These are phyloP conservation scores for Cygnus olor DNA, from an alignment of 2,797 vertebrate species.

Conservation along the genomic window DNA sequence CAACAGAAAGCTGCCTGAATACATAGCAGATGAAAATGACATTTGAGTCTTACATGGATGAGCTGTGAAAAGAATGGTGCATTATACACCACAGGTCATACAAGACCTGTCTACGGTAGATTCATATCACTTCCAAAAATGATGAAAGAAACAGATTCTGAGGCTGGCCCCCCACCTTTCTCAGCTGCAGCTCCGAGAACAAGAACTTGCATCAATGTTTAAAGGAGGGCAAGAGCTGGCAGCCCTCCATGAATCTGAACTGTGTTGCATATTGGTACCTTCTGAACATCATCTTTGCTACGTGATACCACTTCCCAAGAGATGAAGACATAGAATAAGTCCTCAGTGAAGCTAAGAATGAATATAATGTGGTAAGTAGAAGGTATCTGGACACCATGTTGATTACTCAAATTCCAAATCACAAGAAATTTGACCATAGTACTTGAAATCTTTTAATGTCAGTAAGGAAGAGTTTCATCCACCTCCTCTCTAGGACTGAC, in stretches of 20 bases:
- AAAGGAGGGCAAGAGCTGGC: accelerated
- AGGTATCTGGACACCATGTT: neutral
- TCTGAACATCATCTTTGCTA: neutral
- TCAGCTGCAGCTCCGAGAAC: neutral
- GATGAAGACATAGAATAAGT: neutral
- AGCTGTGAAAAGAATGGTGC: neutral
- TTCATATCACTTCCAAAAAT: neutral
- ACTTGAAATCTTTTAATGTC: neutral
- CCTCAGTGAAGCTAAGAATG: neutral
- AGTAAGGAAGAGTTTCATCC: neutral
- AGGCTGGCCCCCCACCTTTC: neutral
- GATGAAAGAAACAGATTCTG: neutral
- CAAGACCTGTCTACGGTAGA: neutral
- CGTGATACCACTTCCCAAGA: neutral
- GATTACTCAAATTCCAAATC: neutral
- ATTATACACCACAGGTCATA: neutral
- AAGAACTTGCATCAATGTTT: neutral
- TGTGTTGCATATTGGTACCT: accelerated
- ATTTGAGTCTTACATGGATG: neutral
- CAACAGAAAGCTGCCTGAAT: neutral
- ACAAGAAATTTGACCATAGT: neutral
- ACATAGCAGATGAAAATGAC: neutral
- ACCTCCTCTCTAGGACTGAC: neutral
- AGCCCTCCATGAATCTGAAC: neutral
- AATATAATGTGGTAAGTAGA: neutral